phyloP scores from a whole-genome alignment of 2,797 vertebrate genomes.

The Melanotaenia boesemani region DNA sequence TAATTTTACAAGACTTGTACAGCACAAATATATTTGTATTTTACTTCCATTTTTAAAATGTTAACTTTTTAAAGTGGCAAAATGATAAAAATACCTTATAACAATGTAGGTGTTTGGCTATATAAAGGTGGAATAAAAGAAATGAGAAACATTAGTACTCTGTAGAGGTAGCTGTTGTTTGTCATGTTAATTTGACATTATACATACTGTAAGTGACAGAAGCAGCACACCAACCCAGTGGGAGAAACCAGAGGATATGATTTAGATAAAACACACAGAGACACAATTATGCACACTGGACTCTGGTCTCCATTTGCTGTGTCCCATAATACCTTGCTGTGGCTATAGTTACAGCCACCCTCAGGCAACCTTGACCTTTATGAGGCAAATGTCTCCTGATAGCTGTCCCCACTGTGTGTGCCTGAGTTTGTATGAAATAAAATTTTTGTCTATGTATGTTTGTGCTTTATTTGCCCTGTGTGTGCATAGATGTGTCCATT shows the following conservation, averaged over 20 bases:
- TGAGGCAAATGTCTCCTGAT: slow-evolving; percentile 80
- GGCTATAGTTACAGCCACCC: slow-evolving; percentile 64
- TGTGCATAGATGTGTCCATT: not conserved
- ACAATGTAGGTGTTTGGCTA: not conserved
- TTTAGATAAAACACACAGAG: slow-evolving; percentile 47
- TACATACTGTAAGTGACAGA: slow-evolving; percentile 22
- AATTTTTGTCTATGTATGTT: not conserved
- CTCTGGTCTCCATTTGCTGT: slow-evolving; percentile 29
- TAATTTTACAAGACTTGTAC: not conserved
- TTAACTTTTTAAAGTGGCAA: slow-evolving; percentile 3
- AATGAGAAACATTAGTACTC: not conserved
- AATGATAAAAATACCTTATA: not conserved
- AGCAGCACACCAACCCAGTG: slow-evolving; percentile 39
- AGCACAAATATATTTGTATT: not conserved
- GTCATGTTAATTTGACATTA: slow-evolving; percentile 12
- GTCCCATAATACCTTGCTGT: slow-evolving; percentile 72
- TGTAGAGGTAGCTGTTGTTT: not conserved
- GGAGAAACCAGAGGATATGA: slow-evolving; percentile 53
- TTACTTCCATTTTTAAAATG: not conserved
- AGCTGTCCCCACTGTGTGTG: slow-evolving; percentile 51
- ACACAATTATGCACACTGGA: slow-evolving; percentile 28
- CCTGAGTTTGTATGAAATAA: slow-evolving; percentile 7
- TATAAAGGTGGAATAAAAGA: not conserved
- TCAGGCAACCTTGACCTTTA: slow-evolving; percentile 75
- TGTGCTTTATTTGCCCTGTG: slow-evolving; percentile 1